Base-by-base conservation (phyloP, 2,113 vertebrate species). In the Athene cunicularia region DNA sequence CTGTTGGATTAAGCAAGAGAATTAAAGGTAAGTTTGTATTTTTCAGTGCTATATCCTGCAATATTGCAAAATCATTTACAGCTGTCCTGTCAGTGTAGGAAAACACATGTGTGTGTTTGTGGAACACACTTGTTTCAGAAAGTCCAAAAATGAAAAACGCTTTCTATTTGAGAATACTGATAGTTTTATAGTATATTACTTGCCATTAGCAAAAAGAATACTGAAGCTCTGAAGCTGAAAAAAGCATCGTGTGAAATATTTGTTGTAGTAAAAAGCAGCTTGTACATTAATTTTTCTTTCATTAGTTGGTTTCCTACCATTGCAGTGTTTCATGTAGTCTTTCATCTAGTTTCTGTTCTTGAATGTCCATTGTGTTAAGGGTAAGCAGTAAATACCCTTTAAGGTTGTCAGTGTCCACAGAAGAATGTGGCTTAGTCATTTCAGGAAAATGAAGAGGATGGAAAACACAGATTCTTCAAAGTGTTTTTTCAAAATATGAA, bases 71-170 rank as follows among this genome's bases (percentile, higher is more conserved):
- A 50, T 62, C 9, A 24, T 3, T 75, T 82, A 18, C 23, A 59
- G 19, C 13, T 56, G 27, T 56, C 13, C 77, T 56, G 41, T 82
- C 56, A 43, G 10, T 53, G 27, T 56, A 18, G 27, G 7, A 79
- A 89, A 77, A 84, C 20, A 19, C 0, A 5, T 28, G 6, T 47
- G 5, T 35, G 0, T 74, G 6, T 64, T 59, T 76, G 8, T 81
- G 55, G 87, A 91, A 68, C 26, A 23, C 14, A 32, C 9, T 12
- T 39, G 16, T 86, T 80, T 23, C 24, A 45, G 5, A 74, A 47
- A 50, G 21, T 32, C 20, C 10, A 59, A 13, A 62, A 67, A 55
- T 33, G 0, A 85, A 56, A 56, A 86, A 21, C 4, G 43, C 2
- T 1, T 62, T 72, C 20, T 81, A 15, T 81, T 23, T 77, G 28